These are phyloP conservation scores for Grantiella picta DNA, from an alignment of 2,113 vertebrate species.

Conservation along the genomic window DNA sequence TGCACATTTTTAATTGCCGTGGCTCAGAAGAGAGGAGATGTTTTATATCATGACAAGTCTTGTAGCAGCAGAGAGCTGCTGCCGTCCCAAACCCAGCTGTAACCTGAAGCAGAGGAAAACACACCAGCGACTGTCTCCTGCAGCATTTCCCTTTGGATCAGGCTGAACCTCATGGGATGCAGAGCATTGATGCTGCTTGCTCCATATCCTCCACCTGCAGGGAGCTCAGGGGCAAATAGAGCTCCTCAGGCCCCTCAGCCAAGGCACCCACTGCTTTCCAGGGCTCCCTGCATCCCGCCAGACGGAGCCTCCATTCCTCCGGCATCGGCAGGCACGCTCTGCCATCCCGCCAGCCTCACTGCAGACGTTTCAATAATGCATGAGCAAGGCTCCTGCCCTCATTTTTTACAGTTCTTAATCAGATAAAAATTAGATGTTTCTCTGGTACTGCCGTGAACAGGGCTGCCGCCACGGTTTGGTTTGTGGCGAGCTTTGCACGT, in stretches of 20 bases:
- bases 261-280: accelerated
- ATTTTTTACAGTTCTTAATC: not conserved
- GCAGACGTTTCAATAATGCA: not conserved
- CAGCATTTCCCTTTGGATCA: not conserved
- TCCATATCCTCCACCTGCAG: not conserved
- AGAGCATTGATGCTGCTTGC: accelerated
- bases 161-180: accelerated
- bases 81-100: not conserved
- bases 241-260: not conserved
- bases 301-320: accelerated
- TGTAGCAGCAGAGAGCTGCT: not conserved
- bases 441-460: not conserved
- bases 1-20: not conserved
- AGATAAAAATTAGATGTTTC: not conserved
- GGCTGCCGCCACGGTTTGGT: not conserved
- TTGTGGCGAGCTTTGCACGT: not conserved
- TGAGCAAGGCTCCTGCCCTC: not conserved
- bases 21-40: not conserved
- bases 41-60: not conserved
- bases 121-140: not conserved
- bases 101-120: not conserved
- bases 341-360: not conserved
- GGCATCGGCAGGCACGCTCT: not conserved
- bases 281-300: accelerated
- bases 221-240: not conserved